phyloP scores from a whole-genome alignment of 2,888 invertebrate species.

The Aspidiotus destructor region DNA sequence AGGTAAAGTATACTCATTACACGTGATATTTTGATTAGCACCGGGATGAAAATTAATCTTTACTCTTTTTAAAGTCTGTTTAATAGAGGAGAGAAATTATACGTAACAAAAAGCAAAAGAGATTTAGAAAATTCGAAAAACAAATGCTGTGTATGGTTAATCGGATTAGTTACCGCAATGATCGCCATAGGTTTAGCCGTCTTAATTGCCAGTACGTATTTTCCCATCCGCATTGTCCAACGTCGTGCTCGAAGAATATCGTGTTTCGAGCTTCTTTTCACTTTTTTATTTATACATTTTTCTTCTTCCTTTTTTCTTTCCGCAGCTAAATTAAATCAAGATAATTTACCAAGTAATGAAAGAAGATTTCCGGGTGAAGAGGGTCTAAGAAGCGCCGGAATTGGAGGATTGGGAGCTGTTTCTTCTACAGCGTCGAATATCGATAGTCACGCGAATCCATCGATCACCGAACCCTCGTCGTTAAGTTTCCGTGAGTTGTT shows the following conservation, averaged over 20 bases:
- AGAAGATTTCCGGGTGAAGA: constrained; percentile 20
- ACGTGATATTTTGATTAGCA: background rate
- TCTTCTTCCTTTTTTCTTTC: background rate
- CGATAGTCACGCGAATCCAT: too few species aligned
- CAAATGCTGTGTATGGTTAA: constrained; percentile 55
- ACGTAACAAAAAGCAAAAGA: constrained; percentile 67
- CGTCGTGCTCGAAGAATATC: background rate
- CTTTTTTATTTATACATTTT: background rate
- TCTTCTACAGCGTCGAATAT: background rate
- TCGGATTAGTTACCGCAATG: constrained; percentile 54
- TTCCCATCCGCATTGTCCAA: background rate
- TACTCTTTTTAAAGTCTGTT: constrained; percentile 42
- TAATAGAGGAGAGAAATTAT: constrained; percentile 65
- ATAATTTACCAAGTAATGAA: constrained; percentile 5
- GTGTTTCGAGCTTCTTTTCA: background rate
- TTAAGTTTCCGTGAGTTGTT: too few species aligned
- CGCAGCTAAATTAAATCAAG: constrained; percentile 24
- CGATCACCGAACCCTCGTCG: too few species aligned
- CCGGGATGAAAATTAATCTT: background rate
- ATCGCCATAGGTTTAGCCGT: constrained; percentile 60
- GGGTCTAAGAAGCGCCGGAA: background rate
- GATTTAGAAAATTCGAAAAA: constrained; percentile 37
- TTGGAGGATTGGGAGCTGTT: background rate
- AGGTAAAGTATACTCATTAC: constrained; percentile 54
- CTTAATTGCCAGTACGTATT: constrained; percentile 60